A percentile compares a stretch with the other conserved stretches of the same genome.
Conservation (phyloP, 2,888 invertebrate species). For the Aricia artaxerxes region DNA sequence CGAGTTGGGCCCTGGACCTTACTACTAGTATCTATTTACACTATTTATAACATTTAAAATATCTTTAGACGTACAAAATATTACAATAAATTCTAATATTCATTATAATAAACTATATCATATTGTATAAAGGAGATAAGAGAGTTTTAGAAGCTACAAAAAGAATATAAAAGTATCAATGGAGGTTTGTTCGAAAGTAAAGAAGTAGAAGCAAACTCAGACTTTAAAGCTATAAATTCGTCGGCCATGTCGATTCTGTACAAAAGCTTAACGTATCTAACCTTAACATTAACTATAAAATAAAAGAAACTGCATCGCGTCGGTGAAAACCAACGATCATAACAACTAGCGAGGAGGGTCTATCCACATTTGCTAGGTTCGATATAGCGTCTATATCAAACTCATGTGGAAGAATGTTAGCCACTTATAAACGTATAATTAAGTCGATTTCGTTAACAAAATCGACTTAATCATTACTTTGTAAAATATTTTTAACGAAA, state of each 20-base stretch:
- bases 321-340: not conserved
- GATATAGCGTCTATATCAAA: not conserved
- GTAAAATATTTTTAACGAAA: not conserved
- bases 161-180: not conserved
- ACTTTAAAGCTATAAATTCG: conserved; percentile 16
- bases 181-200: not conserved
- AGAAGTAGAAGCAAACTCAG: not conserved
- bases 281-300: not conserved
- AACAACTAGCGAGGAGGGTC: not conserved
- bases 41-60: not conserved
- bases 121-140: not conserved
- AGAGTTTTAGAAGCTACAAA: not conserved
- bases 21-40: not conserved
- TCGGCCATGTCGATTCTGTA: not conserved
- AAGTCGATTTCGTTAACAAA: not conserved
- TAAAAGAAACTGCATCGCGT: not conserved
- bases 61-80: not conserved
- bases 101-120: not conserved
- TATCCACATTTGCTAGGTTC: not conserved
- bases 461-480: not conserved
- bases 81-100: not conserved
- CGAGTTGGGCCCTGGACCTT: not conserved
- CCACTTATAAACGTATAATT: not conserved
- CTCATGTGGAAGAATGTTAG: not conserved
- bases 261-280: conserved; percentile 1